These are phyloP conservation scores for Dolomedes plantarius DNA, from an alignment of 2,888 invertebrate species.

Conservation along the genomic window DNA sequence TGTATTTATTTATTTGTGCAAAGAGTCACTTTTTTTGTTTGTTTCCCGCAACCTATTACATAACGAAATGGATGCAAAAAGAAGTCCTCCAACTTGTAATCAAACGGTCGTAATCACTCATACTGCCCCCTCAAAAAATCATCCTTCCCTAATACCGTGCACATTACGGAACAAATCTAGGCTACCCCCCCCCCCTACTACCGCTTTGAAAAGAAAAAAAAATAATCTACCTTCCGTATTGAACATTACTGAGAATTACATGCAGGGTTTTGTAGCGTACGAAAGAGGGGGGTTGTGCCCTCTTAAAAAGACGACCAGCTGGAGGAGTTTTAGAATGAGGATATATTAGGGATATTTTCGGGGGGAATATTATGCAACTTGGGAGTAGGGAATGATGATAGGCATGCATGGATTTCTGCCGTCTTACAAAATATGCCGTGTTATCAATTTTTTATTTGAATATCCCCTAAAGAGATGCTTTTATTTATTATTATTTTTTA, in stretches of 20 bases:
- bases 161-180: background rate
- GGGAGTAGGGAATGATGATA: constrained; percentile 33
- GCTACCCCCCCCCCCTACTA: background rate
- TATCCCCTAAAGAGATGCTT: background rate
- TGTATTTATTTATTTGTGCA: too few species aligned
- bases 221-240: constrained; percentile 31
- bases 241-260: constrained; percentile 58
- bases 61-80: too few species aligned
- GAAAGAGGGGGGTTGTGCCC: background rate
- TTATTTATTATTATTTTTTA: too few species aligned
- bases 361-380: constrained; percentile 45
- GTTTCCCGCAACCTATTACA: too few species aligned
- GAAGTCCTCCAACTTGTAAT: background rate
- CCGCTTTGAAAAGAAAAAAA: constrained; percentile 20
- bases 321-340: constrained; percentile 37
- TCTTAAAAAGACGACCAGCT: constrained; percentile 23
- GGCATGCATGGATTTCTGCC: constrained; percentile 19
- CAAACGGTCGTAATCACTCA: background rate
- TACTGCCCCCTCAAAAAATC: constrained; percentile 3
- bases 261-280: background rate
- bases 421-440: constrained; percentile 22
- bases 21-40: too few species aligned
- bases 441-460: constrained; percentile 18
- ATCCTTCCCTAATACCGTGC: background rate
- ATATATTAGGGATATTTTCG: constrained; percentile 34